Evolutionary conservation across 2,113 vertebrate species (phyloP), one percentile per base, ranked within the genome.

Genomic region (Heteronetta atricapilla): DNA sequence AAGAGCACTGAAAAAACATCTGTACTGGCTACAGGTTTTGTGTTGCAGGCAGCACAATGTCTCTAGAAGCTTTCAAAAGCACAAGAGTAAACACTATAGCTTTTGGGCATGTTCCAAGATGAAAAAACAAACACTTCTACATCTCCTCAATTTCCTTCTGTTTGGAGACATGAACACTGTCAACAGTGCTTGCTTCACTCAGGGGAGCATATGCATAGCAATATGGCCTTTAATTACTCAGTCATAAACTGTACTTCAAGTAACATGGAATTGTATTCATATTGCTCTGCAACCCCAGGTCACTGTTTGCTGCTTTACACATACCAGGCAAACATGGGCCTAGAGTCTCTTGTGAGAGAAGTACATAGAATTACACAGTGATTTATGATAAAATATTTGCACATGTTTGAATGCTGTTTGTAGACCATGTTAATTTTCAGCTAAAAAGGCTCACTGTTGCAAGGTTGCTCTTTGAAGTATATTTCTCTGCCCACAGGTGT

Each of bases 201-300:
- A 46, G 63, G 72, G 60, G 79, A 95, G 52, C 94, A 91, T 94
- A 95, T 95, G 95, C 46, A 86, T 75, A 0, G 2, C 91, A 97
- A 97, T 96, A 95, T 95, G 93, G 90, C 76, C 76, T 90, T 94
- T 88, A 95, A 96, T 89, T 95, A 93, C 60, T 86, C 79, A 78
- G 79, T 60, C 0, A 0, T 83, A 89, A 95, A 89, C 75, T 89
- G 28, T 90, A 88, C 85, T 79, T 94, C 79, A 83, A 74, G 56
- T 78, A 86, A 78, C 46, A 38, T 1, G 23, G 64, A 88, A 85
- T 60, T 69, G 20, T 83, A 86, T 90, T 44, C 73, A 64, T 82
- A 85, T 58, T 95, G 46, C 73, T 95, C 29, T 88, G 88, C 68
- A 91, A 72, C 72, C 15, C 88, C 75, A 74, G 50, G 79, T 86